Percentiles rank a stretch among this genome's conserved stretches.
phyloP scores from a whole-genome alignment of 1,140 invertebrate species.

The Bilobella aurantiaca region DNA sequence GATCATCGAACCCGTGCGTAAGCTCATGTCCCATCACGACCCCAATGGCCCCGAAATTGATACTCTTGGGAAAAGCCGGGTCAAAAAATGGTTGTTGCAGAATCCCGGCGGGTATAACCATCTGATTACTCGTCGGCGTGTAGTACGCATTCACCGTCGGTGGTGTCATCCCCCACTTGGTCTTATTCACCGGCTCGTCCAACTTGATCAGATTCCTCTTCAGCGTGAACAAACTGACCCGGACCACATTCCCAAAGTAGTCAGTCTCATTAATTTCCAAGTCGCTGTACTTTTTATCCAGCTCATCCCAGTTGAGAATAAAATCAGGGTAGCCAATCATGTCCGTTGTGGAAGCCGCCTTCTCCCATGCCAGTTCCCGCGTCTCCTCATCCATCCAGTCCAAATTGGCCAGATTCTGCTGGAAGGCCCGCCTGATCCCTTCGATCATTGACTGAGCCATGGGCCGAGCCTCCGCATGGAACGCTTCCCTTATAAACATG shows the following conservation, averaged over 20 bases:
- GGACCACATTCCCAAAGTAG: slow-evolving; percentile 85
- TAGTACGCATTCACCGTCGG: slow-evolving; percentile 97
- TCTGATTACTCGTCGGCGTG: slow-evolving; percentile 93
- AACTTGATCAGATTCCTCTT: slow-evolving; percentile 73
- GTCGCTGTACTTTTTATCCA: slow-evolving; percentile 72
- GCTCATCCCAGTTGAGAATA: slow-evolving; percentile 59
- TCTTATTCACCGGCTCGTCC: slow-evolving; percentile 76
- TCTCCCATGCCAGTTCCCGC: slow-evolving; percentile 51
- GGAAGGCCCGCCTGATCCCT: slow-evolving; percentile 72
- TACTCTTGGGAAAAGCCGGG: slow-evolving; percentile 69
- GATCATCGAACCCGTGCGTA: slow-evolving; percentile 92
- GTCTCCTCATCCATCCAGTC: slow-evolving; percentile 89
- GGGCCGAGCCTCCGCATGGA: slow-evolving; percentile 66
- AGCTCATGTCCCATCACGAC: slow-evolving; percentile 92
- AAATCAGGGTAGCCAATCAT: slow-evolving; percentile 48
- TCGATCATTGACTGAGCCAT: slow-evolving; percentile 79
- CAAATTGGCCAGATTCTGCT: slow-evolving; percentile 65
- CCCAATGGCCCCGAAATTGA: slow-evolving; percentile 94
- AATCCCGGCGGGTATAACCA: slow-evolving; percentile 92
- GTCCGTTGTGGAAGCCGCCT: slow-evolving; percentile 39
- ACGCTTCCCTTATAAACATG: slow-evolving; percentile 76
- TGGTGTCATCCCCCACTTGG: slow-evolving; percentile 81
- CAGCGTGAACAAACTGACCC: slow-evolving; percentile 64
- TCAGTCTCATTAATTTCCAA: slow-evolving; percentile 62
- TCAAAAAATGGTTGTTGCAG: slow-evolving; percentile 90